These are phyloP conservation scores for Apolygus lucorum DNA, from an alignment of 1,140 invertebrate genomes.

Conservation along the genomic window DNA sequence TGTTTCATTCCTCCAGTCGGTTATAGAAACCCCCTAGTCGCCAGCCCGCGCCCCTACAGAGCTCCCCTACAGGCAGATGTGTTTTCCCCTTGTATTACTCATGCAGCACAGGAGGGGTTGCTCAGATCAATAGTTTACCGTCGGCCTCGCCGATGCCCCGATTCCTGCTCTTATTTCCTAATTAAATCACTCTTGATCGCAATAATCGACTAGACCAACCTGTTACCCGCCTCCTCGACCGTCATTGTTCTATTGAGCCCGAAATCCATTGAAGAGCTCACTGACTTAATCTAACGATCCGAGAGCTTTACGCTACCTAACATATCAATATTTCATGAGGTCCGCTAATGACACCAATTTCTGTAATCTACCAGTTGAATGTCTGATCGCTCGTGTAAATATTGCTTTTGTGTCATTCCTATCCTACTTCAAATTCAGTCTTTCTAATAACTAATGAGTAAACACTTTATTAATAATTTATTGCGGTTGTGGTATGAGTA, in stretches of 20 bases:
- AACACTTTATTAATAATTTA: too few relatives aligned
- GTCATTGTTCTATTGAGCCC: too few relatives aligned
- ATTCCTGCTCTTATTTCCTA: neutral
- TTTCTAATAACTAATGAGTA: too few relatives aligned
- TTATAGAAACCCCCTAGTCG: too few relatives aligned
- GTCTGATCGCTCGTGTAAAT: neutral
- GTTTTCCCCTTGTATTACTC: conserved; percentile 11
- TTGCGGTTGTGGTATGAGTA: too few relatives aligned
- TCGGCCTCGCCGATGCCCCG: neutral
- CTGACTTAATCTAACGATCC: neutral
- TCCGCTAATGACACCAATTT: neutral
- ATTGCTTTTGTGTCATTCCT: neutral
- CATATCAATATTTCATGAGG: neutral
- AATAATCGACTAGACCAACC: neutral
- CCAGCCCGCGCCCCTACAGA: too few relatives aligned
- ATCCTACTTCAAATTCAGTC: too few relatives aligned
- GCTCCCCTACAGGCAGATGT: conserved; percentile 9
- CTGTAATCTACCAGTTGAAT: neutral
- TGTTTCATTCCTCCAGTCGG: too few relatives aligned
- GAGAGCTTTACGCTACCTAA: neutral
- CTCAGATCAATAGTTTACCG: conserved; percentile 1
- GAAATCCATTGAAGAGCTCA: too few relatives aligned
- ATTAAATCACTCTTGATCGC: neutral
- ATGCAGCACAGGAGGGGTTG: conserved; percentile 7
- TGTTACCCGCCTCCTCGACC: too few relatives aligned